phyloP scores from a whole-genome alignment of 2,113 vertebrate species.

The Cacatua alba region DNA sequence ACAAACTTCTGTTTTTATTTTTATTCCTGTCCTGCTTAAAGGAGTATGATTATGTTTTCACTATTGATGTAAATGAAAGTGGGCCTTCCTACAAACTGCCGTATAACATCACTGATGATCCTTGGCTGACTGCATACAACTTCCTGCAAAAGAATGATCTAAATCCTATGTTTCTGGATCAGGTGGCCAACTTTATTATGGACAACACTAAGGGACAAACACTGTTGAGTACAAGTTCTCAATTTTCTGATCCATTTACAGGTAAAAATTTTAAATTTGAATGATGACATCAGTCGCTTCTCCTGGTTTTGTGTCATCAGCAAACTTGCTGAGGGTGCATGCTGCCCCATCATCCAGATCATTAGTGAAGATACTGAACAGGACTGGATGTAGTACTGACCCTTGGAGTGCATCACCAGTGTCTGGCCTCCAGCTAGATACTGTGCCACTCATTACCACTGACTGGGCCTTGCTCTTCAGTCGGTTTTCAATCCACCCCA shows the following conservation, averaged over 20 bases:
- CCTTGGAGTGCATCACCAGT: no score
- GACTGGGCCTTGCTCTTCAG: not conserved
- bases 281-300: not conserved
- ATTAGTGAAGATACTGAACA: not conserved
- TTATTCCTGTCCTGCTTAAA: slow-evolving; percentile 66
- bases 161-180: slow-evolving; percentile 95
- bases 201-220: slow-evolving; percentile 95
- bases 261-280: slow-evolving; percentile 73
- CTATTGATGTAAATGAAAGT: slow-evolving; percentile 94
- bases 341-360: not conserved
- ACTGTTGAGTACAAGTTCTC: slow-evolving; percentile 73
- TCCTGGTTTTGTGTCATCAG: not conserved
- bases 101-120: slow-evolving; percentile 91
- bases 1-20: not conserved
- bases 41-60: slow-evolving; percentile 98
- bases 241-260: slow-evolving; percentile 90
- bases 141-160: slow-evolving; percentile 95
- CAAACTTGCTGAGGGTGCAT: not conserved
- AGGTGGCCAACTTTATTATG: slow-evolving; percentile 97
- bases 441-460: not conserved
- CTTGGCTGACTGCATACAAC: slow-evolving; percentile 94
- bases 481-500: not conserved
- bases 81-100: slow-evolving; percentile 94
- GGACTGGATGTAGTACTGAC: not conserved
- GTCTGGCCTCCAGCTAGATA: not conserved